phyloP scores from a whole-genome alignment of 2,797 vertebrate species.

The Taeniopygia guttata region DNA sequence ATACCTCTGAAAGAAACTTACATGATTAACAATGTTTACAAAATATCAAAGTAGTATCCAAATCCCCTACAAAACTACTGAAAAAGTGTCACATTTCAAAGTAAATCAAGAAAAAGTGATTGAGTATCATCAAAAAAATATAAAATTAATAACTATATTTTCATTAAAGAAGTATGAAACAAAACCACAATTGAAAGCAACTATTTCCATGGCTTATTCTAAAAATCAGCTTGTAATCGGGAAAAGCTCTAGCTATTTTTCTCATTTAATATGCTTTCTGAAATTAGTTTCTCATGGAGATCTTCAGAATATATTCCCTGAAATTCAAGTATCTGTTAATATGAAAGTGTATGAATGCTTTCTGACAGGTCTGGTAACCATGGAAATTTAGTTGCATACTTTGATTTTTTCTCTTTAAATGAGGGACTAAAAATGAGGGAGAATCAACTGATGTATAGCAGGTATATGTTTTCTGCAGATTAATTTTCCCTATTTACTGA shows the following conservation, averaged over 20 bases:
- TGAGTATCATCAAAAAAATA: neutral
- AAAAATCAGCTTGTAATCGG: neutral
- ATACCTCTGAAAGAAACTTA: neutral
- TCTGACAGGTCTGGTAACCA: neutral
- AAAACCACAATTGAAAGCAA: neutral
- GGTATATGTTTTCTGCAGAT: neutral
- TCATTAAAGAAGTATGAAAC: neutral
- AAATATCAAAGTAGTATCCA: neutral
- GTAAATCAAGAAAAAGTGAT: neutral
- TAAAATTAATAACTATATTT: neutral
- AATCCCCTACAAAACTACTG: neutral
- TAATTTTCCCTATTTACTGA: neutral
- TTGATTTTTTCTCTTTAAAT: neutral
- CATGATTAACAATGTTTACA: neutral
- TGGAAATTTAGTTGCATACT: neutral
- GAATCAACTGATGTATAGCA: neutral
- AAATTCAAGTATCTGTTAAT: neutral
- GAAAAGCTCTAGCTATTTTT: neutral
- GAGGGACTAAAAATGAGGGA: neutral
- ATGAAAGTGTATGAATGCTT: neutral
- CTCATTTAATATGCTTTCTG: neutral
- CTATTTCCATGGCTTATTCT: neutral
- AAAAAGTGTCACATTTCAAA: neutral
- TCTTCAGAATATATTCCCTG: neutral
- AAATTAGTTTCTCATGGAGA: neutral